Base-by-base conservation (phyloP, 2,113 vertebrate genomes). In the Physeter macrocephalus region DNA sequence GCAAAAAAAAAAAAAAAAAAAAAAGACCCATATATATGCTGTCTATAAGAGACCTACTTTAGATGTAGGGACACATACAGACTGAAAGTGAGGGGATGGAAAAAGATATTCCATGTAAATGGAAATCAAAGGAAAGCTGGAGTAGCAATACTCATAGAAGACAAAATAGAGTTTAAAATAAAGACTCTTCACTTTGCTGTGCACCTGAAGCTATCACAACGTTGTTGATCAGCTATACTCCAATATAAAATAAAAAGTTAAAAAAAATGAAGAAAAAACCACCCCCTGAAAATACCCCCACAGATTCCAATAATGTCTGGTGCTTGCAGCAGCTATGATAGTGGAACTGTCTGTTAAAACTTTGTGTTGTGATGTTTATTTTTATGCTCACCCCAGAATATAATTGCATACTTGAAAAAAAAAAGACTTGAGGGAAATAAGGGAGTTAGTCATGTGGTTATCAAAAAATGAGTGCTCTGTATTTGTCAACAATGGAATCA, bases 331-430 rank as follows among this genome's bases (percentile, higher is more conserved):
- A 77, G 62, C 80, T 90, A 57, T 41, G 17, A 17, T 3, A 11
- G 13, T 87, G 18, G 17, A 67, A 31, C 54, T 82, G 46, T 49
- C 62, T 85, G 61, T 27, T 87, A 84, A 54, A 89, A 83, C 13
- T 91, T 78, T 80, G 59, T 90, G 21, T 92, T 11, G 41, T 77
- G 2, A 23, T 78, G 31, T 91, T 96, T 78, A 94, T 94, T 93
- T 90, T 96, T 92, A 92, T 74, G 23, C 94, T 64, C 74, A 67
- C 64, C 54, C 52, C 52, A 77, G 93, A 97, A 95, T 88, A 92
- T 93, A 95, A 95, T 84, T 52, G 80, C 43, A 67, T 92, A 67
- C 39, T 81, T 69, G 21, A 97, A 92, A 52, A 52, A 52, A 52
- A 52, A 82, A 43, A 86, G 4, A 74, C 8, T 81, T 52, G 8